A percentile compares a stretch with the other conserved stretches of the same genome.
Conservation (phyloP, 2,888 invertebrate genomes). For the Eubasilissa splendida region DNA sequence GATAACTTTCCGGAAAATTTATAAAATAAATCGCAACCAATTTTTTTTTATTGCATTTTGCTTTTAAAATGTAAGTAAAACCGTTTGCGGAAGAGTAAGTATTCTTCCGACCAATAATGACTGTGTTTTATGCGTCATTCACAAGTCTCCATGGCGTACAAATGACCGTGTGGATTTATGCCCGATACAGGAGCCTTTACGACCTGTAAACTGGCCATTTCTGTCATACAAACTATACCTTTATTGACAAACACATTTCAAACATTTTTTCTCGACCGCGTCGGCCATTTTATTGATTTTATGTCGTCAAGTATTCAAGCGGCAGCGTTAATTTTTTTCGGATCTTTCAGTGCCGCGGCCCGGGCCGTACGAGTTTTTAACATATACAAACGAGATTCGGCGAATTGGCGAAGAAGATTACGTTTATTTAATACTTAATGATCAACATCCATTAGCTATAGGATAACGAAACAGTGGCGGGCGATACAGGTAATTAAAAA, state of each 20-base stretch:
- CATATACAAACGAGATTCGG: neutral
- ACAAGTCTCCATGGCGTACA: constrained; percentile 26
- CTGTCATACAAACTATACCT: constrained; percentile 51
- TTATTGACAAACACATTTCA: constrained; percentile 44
- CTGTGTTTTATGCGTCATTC: constrained; percentile 46
- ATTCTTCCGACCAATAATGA: neutral
- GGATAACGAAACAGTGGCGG: neutral
- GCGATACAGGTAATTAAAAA: neutral
- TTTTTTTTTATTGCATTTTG: too few species aligned
- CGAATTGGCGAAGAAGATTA: neutral
- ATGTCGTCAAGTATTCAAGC: constrained; percentile 6
- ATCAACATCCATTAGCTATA: neutral
- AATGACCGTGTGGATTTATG: constrained; percentile 48
- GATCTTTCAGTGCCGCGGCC: neutral
- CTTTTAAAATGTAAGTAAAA: too few species aligned
- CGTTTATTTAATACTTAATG: neutral
- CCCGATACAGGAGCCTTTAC: constrained; percentile 54
- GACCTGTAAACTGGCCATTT: constrained; percentile 56
- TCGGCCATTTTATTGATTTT: constrained; percentile 14
- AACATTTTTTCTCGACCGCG: constrained; percentile 10
- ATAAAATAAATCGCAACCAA: too few species aligned
- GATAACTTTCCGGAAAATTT: too few species aligned
- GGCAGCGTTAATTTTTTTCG: neutral
- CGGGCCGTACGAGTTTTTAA: neutral
- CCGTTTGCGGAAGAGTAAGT: too few species aligned